Base-by-base conservation (phyloP, 2,113 vertebrate species). In the Toxotes chatareus region DNA sequence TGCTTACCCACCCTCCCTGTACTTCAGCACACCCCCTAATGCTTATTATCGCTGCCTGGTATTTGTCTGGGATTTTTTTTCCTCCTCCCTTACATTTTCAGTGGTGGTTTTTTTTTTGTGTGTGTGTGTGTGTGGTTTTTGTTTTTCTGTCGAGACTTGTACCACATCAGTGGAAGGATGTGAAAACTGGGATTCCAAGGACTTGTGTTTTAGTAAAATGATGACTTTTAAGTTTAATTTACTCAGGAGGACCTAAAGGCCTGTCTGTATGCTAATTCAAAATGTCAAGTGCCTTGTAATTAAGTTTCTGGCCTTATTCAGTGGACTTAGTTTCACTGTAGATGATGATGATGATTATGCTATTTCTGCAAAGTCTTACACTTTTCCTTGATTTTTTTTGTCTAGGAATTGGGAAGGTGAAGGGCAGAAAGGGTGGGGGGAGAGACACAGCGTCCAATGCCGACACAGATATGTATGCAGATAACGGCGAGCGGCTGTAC, bases 381-480 rank as follows among this genome's bases (percentile, higher is more conserved):
- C 47, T 1, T 74, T 23, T 80, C 2, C 44, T 66, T 60, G 3
- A 66, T 51, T 21, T 51, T 14, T 57, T 85, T 17, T 71, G 59
- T 74, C 21, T 72, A 97, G 97, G 97, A 67, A 97, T 97, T 84
- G 96, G 97, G 73, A 98, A 97, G 94, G 96, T 97, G 84, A 97
- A 97, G 89, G 92, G 88, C 81, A 88, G 96, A 80, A 97, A 97
- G 91, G 90, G 94, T 21, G 95, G 95, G 57, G 94, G 95, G 92
- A 94, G 96, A 61, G 96, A 97, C 79, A 95, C 96, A 1, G 95
- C 96, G 27, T 96, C 96, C 76, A 95, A 93, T 27, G 90, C 93
- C 0, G 95, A 97, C 76, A 82, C 95, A 11, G 97, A 97, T 82
- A 94, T 95, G 86, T 94, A 95, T 60, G 90, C 95, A 0, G 95